Conservation (phyloP, 2,888 invertebrate species). For the Marasmarcha lunaedactyla region DNA sequence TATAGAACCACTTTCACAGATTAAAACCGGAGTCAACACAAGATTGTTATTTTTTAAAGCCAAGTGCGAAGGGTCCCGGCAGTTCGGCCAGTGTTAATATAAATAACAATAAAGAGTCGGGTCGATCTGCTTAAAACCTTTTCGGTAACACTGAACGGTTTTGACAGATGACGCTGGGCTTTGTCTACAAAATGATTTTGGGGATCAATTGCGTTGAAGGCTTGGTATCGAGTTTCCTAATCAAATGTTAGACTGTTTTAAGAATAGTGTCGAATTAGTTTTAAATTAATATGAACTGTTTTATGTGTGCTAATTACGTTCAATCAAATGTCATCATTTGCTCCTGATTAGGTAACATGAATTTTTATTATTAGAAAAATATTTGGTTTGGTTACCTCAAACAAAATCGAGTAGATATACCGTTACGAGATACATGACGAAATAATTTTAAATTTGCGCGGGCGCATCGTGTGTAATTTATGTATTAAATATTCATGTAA, state of each 20-base stretch:
- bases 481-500: constrained; percentile 16
- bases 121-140: constrained; percentile 40
- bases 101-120: constrained; percentile 62
- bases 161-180: constrained; percentile 51
- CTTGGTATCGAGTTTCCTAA: too few relatives aligned
- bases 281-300: too few relatives aligned
- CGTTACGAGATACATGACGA: constrained; percentile 33
- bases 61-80: constrained; percentile 57
- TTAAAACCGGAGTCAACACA: constrained; percentile 8
- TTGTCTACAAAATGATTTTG: constrained; percentile 18
- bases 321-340: too few relatives aligned
- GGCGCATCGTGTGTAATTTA: constrained; percentile 30
- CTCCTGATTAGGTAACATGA: too few relatives aligned
- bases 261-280: too few relatives aligned
- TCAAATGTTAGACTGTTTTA: too few relatives aligned
- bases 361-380: too few relatives aligned
- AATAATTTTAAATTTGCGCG: constrained; percentile 40
- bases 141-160: constrained; percentile 54
- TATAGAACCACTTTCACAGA: constrained; percentile 26
- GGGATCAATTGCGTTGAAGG: constrained; percentile 8
- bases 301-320: too few relatives aligned
- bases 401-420: constrained; percentile 24
- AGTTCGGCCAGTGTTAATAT: constrained; percentile 57
- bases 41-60: constrained; percentile 33
- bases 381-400: too few relatives aligned